Percentiles rank a stretch among this genome's conserved stretches.
These are phyloP conservation scores for Trichopoda pennipes DNA, from an alignment of 2,888 invertebrate species.

Conservation along the genomic window DNA sequence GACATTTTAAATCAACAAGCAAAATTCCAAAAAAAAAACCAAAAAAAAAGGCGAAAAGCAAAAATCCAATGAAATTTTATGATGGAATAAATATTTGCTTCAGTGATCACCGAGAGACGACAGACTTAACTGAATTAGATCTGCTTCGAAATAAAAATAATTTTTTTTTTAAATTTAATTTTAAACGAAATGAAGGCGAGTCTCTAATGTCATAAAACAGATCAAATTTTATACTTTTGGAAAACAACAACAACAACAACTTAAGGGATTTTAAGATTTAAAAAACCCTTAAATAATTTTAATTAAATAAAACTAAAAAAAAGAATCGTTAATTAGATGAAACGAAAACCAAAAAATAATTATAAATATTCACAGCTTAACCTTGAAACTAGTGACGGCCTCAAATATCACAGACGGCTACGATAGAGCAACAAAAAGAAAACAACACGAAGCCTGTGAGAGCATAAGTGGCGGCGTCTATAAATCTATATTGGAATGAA, in stretches of 20 bases:
- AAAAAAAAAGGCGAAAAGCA: too few relatives aligned
- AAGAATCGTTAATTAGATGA: not conserved
- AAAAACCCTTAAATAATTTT: not conserved
- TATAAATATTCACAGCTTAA: too few relatives aligned
- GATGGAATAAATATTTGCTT: conserved; percentile 16
- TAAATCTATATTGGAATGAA: too few relatives aligned
- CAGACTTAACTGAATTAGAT: conserved; percentile 4
- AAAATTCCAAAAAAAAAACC: not conserved
- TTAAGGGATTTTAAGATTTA: not conserved
- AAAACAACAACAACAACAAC: too few relatives aligned
- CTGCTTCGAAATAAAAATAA: conserved; percentile 30
- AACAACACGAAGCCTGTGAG: too few relatives aligned
- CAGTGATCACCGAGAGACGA: conserved; percentile 15
- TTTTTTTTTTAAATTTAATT: conserved; percentile 10
- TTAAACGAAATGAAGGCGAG: not conserved
- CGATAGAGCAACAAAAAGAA: too few relatives aligned
- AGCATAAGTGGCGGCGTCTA: too few relatives aligned
- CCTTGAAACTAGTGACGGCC: too few relatives aligned
- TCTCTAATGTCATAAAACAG: conserved; percentile 2
- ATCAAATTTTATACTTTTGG: conserved; percentile 36
- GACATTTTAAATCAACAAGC: conserved; percentile 33
- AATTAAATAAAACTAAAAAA: not conserved
- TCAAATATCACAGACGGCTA: too few relatives aligned
- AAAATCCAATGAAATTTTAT: conserved; percentile 13
- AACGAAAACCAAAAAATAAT: not conserved